A percentile compares a stretch with the other conserved stretches of the same genome.
Conservation (phyloP, 2,797 vertebrate genomes). For the Otolemur crassicaudatus region DNA sequence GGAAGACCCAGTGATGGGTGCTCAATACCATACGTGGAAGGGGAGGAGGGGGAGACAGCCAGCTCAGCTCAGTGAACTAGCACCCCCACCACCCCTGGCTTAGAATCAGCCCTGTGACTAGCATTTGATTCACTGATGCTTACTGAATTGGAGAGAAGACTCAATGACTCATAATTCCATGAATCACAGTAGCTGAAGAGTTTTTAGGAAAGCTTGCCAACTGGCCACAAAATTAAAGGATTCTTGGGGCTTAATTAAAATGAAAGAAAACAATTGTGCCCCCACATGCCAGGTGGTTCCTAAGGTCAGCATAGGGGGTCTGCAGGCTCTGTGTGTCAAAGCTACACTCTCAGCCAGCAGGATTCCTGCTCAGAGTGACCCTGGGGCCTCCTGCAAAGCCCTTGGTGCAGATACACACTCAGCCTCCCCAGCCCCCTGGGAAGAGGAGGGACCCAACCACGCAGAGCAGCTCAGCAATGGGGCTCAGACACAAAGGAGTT, state of each 20-base stretch:
- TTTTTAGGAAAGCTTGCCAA: neutral
- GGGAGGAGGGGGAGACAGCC: neutral
- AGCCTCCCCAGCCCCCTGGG: fast-evolving
- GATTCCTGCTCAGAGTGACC: fast-evolving
- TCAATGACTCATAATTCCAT: neutral
- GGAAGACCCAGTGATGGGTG: fast-evolving
- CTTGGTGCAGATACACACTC: fast-evolving
- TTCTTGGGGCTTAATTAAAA: neutral
- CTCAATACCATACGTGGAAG: neutral
- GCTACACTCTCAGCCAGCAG: neutral
- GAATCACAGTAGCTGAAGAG: neutral
- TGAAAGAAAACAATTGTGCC: neutral
- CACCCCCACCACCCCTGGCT: fast-evolving
- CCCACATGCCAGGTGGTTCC: neutral
- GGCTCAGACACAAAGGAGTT: too few species aligned
- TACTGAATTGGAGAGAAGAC: neutral
- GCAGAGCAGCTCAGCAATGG: too few species aligned
- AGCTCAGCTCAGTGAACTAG: neutral
- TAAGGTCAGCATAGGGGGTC: neutral
- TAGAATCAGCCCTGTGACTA: neutral
- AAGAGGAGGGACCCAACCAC: too few species aligned
- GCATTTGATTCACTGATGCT: neutral
- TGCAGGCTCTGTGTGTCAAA: neutral
- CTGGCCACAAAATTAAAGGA: neutral
- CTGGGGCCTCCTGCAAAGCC: fast-evolving